Base-by-base conservation (phyloP, 1,140 invertebrate genomes). In the Kradibia gibbosae region DNA sequence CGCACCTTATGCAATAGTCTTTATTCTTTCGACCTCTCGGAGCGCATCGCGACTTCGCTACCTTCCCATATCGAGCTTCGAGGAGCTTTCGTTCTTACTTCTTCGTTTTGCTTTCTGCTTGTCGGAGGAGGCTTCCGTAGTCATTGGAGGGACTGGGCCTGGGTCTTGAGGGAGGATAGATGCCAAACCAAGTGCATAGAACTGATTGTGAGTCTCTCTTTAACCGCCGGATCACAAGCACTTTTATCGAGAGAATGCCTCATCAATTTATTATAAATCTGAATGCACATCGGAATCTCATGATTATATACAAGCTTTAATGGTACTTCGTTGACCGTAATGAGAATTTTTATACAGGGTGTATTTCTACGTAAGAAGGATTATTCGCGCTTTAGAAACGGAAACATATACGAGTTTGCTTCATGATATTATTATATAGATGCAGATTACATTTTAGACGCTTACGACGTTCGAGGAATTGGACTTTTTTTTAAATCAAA, bases 301-400 rank as follows among this genome's bases (percentile, higher is more conserved):
- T 39, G 50, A 78, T 72, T 72, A 82, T 62, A 78, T 71, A 82
- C 53, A 82, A 82, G 72, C 74, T 78, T 78, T 73, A 45, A 70
- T 78, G 75, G 75, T 78, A 74, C 73, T 78, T 82, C 65, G 81
- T 82, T 72, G 76, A 25, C 74, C 55, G 45, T 72, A 79, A 78
- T 78, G 67, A 82, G 45, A 36, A 75, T 79, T 82, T 82, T 82
- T 82, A 82, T 82, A 82, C 81, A 82, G 71, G 81, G 75, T 82
- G 76, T 74, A 82, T 82, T 82, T 78, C 57, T 82, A 82, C 53
- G 42, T n/a, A 79, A 65, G 31, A 31, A 65, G 15, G 34, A 82
- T 71, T 57, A 76, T 53, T 45, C 34, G 75, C 70, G 81, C n/a
- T 60, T 60, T 73, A 78, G 31, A 62, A 17, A 70, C n/a, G 72